Conservation (phyloP, 2,888 invertebrate genomes). For the Clistopyga incitator region DNA sequence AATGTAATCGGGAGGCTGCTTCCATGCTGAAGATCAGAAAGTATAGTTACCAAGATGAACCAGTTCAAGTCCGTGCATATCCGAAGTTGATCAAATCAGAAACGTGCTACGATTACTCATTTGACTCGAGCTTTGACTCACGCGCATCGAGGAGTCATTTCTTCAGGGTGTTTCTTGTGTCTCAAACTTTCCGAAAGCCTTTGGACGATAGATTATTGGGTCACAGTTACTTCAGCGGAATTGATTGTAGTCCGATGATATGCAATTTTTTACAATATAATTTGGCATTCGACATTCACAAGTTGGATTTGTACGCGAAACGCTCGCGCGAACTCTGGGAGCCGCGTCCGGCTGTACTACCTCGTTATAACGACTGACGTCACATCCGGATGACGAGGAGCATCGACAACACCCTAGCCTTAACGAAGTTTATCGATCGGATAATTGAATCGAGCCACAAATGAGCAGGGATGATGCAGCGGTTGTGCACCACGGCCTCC, state of each 20-base stretch:
- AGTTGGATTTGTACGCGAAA: background rate
- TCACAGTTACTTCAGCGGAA: background rate
- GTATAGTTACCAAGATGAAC: background rate
- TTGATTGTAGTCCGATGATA: background rate
- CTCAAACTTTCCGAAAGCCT: no score
- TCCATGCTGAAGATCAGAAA: background rate
- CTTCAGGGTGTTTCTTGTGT: no score
- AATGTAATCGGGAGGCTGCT: background rate
- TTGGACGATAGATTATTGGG: background rate
- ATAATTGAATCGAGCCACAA: slow-evolving; percentile 59
- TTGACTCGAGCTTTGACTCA: background rate
- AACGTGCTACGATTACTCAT: background rate
- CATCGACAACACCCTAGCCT: slow-evolving; percentile 27
- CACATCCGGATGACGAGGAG: slow-evolving; percentile 63
- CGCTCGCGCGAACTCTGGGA: slow-evolving; percentile 16
- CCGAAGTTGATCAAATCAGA: background rate
- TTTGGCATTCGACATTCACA: no score
- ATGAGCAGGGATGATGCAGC: slow-evolving; percentile 1
- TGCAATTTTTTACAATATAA: no score
- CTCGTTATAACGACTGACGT: slow-evolving; percentile 62
- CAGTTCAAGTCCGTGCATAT: background rate
- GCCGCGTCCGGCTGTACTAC: slow-evolving; percentile 34
- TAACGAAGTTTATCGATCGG: slow-evolving; percentile 65
- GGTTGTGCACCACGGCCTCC: slow-evolving; percentile 17
- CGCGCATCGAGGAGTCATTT: background rate